These are phyloP conservation scores for Taeniopygia guttata DNA, from an alignment of 2,797 vertebrate genomes.

Conservation along the genomic window DNA sequence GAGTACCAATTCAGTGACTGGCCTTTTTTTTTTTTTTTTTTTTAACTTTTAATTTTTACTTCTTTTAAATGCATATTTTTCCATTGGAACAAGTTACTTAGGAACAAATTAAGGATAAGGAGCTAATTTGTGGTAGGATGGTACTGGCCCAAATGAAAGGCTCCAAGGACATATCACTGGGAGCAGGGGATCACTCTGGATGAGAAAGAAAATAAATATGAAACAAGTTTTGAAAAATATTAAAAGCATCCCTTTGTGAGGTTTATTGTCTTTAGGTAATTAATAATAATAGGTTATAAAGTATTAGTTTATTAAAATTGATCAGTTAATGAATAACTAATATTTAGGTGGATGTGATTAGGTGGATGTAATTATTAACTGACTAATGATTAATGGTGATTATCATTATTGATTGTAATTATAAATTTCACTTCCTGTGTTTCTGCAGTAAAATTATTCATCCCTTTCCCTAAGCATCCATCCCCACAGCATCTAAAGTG, in stretches of 20 bases:
- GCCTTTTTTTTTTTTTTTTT: neutral
- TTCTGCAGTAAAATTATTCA: neutral
- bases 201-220: neutral
- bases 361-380: neutral
- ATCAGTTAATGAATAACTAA: neutral
- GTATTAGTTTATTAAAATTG: neutral
- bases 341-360: neutral
- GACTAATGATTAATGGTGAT: neutral
- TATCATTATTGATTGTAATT: neutral
- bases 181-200: neutral
- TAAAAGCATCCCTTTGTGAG: neutral
- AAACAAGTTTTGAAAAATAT: neutral
- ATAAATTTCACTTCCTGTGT: neutral
- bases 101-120: neutral
- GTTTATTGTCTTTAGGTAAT: neutral
- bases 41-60: no score
- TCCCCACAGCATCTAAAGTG: neutral
- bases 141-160: neutral
- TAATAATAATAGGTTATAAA: neutral
- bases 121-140: neutral
- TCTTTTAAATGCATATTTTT: neutral
- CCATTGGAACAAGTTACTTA: neutral
- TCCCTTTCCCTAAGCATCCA: neutral
- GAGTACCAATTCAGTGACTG: neutral
- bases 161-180: accelerated